Percentiles rank a stretch among this genome's conserved stretches.
phyloP scores from a whole-genome alignment of 2,113 vertebrate genomes.

The Thryonomys swinderianus region DNA sequence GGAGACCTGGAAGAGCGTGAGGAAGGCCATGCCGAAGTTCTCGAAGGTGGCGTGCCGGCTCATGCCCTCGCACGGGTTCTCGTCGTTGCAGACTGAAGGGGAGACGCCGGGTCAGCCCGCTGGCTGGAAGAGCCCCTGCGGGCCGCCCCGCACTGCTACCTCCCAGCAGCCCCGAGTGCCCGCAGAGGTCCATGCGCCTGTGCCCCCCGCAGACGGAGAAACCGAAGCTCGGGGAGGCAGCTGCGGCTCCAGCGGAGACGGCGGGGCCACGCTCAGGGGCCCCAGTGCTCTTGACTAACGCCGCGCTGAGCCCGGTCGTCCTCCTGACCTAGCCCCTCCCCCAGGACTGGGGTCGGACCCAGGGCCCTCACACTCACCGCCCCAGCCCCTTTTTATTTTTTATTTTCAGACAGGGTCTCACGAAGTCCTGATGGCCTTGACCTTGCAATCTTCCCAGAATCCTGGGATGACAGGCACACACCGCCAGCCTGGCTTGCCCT shows the following conservation, averaged over 20 bases:
- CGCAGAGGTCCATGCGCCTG: rapidly evolving
- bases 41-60: conserved; percentile 99
- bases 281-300: neutral
- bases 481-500: neutral
- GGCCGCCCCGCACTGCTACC: rapidly evolving
- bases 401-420: neutral
- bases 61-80: conserved; percentile 98
- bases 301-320: neutral
- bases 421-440: neutral
- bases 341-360: neutral
- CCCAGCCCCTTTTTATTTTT: neutral
- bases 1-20: conserved; percentile 98
- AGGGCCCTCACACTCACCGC: neutral
- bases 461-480: neutral
- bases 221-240: neutral
- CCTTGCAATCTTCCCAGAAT: neutral
- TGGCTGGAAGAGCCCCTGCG: rapidly evolving
- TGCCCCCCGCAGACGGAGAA: neutral
- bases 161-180: neutral
- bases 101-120: neutral
- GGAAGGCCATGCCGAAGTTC: conserved; percentile 99
- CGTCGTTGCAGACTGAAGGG: conserved; percentile 94
- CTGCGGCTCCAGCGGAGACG: neutral
- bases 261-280: neutral
- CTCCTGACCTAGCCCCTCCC: neutral